Evolutionary conservation across 2,888 invertebrate species (phyloP).

Genomic region (Orthonevra nobilis): DNA sequence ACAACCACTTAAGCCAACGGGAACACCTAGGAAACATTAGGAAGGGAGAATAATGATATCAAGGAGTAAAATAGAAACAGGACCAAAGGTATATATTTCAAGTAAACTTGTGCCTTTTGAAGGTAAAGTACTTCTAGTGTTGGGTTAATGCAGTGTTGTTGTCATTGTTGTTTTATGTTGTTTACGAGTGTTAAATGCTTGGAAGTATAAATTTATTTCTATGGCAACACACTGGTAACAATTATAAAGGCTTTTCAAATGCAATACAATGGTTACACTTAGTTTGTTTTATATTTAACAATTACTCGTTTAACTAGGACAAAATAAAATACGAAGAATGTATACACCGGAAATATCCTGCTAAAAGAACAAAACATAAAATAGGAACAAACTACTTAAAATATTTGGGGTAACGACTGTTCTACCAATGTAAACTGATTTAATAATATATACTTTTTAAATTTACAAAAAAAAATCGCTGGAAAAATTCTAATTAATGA

Average conservation of each 20-base stretch:
- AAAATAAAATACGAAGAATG: conserved; percentile 56
- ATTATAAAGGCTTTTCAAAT: conserved; percentile 44
- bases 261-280: conserved; percentile 53
- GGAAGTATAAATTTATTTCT: conserved; percentile 7
- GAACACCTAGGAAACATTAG: conserved; percentile 25
- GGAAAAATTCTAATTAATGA: too few relatives aligned
- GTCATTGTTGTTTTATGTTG: conserved; percentile 6
- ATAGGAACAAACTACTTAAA: conserved; percentile 50
- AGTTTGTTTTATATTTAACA: conserved; percentile 40
- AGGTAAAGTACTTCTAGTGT: conserved; percentile 46
- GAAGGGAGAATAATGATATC: conserved; percentile 27
- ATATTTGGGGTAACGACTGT: conserved; percentile 10
- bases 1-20: conserved; percentile 27
- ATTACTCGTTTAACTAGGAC: conserved; percentile 58
- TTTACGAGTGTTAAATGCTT: too few relatives aligned
- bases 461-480: too few relatives aligned
- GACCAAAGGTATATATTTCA: conserved; percentile 56
- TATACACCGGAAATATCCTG: conserved; percentile 62
- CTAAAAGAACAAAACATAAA: conserved; percentile 42
- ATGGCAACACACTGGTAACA: conserved; percentile 27
- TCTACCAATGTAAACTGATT: conserved; percentile 14
- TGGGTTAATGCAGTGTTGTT: conserved; percentile 37
- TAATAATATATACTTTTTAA: too few relatives aligned
- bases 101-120: conserved; percentile 53
- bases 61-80: conserved; percentile 6